Conservation (phyloP, 2,888 invertebrate genomes). For the Apotomis turbidana region DNA sequence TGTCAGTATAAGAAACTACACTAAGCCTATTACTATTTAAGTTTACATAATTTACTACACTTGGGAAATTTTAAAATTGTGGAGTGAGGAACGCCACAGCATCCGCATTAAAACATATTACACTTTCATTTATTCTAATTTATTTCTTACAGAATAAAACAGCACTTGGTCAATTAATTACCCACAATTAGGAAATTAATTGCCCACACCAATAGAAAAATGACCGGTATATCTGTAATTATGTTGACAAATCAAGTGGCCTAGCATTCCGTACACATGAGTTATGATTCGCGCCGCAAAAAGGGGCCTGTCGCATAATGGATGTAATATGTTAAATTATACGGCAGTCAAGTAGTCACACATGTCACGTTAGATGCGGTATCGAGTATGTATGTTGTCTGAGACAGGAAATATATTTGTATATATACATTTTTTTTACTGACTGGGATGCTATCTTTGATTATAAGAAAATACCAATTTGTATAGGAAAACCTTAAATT, state of each 20-base stretch:
- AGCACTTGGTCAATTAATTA: neutral
- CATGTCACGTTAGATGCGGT: neutral
- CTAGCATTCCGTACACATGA: slow-evolving; percentile 6
- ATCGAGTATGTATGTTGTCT: slow-evolving; percentile 21
- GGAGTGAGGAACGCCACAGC: no score
- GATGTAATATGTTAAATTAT: slow-evolving; percentile 30
- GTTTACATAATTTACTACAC: no score
- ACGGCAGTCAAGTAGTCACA: slow-evolving; percentile 3
- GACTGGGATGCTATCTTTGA: no score
- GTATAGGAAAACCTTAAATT: no score
- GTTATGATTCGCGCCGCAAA: slow-evolving; percentile 9
- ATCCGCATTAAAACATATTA: no score
- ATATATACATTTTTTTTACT: neutral
- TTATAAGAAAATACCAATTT: no score
- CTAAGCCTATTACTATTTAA: no score
- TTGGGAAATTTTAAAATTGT: no score
- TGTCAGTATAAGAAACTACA: no score
- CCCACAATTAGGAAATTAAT: neutral
- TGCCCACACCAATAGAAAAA: neutral
- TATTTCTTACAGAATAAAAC: neutral
- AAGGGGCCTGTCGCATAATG: slow-evolving; percentile 19
- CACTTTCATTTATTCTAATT: neutral
- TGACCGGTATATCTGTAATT: neutral
- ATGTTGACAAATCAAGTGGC: slow-evolving; percentile 23
- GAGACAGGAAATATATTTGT: slow-evolving; percentile 9